Evolutionary conservation across 1,140 invertebrate species (phyloP).

Genomic region (Listronotus bonariensis): DNA sequence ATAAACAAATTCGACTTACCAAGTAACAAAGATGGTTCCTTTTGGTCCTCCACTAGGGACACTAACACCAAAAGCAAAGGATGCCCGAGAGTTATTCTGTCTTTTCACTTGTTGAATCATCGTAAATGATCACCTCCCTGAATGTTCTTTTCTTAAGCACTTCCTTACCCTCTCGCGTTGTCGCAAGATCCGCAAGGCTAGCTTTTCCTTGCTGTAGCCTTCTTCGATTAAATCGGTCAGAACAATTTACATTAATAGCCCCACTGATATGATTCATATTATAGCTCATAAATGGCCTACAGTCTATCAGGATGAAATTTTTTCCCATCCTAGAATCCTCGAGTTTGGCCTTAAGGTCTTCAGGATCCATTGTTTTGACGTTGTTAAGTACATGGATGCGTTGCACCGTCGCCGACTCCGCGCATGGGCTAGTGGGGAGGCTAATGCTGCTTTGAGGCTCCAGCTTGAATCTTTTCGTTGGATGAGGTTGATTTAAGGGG

Average conservation of each 20-base stretch:
- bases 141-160: conserved; percentile 61
- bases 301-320: conserved; percentile 68
- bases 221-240: conserved; percentile 72
- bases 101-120: conserved; percentile 68
- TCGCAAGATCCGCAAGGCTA: conserved; percentile 69
- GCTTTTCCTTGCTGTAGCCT: conserved; percentile 71
- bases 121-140: conserved; percentile 72
- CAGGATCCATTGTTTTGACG: conserved; percentile 51
- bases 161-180: conserved; percentile 67
- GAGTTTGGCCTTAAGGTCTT: conserved; percentile 52
- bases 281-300: conserved; percentile 73
- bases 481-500: conserved; percentile 39
- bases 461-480: conserved; percentile 63
- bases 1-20: conserved; percentile 62
- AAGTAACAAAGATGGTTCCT: conserved; percentile 69
- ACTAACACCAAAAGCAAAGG: conserved; percentile 71
- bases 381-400: conserved; percentile 56
- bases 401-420: conserved; percentile 61
- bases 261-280: conserved; percentile 73
- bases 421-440: conserved; percentile 63
- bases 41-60: conserved; percentile 71
- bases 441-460: conserved; percentile 58
- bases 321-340: conserved; percentile 44
- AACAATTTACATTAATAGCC: conserved; percentile 77
- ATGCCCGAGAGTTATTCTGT: conserved; percentile 62